These are phyloP conservation scores for Eilema sororculum DNA, from an alignment of 2,888 invertebrate genomes.

Conservation along the genomic window DNA sequence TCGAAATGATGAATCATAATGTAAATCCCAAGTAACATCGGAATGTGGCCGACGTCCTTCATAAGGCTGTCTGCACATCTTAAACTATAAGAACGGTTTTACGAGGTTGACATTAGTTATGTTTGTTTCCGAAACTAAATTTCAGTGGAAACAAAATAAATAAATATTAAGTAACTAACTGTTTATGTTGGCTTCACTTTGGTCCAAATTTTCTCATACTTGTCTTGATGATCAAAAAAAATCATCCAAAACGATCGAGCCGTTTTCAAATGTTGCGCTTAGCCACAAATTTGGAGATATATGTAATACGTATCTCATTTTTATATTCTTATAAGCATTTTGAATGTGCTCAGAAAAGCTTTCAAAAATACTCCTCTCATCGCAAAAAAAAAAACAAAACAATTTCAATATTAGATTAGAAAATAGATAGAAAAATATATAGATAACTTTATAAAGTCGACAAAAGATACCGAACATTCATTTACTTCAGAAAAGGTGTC, in stretches of 20 bases:
- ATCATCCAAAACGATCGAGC: neutral
- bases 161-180: neutral
- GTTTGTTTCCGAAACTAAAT: neutral
- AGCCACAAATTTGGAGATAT: neutral
- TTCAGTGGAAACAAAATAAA: neutral
- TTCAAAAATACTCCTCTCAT: no score
- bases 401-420: no score
- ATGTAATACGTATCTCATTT: no score
- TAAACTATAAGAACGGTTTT: slow-evolving; percentile 7
- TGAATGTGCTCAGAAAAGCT: neutral
- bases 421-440: no score
- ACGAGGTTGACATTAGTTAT: neutral
- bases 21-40: slow-evolving; percentile 74
- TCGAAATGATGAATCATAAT: slow-evolving; percentile 74
- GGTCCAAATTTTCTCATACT: neutral
- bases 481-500: neutral
- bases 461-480: neutral
- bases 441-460: no score
- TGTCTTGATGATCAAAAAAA: neutral
- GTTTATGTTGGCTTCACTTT: neutral
- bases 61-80: slow-evolving; percentile 64
- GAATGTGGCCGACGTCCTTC: slow-evolving; percentile 60
- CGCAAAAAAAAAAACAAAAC: no score
- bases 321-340: neutral
- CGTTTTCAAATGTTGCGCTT: neutral